Percentiles rank a stretch among this genome's conserved stretches.
Conservation (phyloP, 2,888 invertebrate genomes). For the Sminthurinus aureus region DNA sequence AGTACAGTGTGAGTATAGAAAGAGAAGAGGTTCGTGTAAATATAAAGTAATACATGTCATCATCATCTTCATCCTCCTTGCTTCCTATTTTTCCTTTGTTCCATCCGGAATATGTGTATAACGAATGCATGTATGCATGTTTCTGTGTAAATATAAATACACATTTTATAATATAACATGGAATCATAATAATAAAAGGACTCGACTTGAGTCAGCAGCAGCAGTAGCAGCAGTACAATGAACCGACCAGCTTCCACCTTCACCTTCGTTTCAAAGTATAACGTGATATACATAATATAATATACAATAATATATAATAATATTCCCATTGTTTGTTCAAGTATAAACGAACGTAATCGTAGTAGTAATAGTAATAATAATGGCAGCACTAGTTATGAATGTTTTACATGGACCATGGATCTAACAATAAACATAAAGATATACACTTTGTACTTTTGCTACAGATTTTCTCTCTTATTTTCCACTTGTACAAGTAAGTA, state of each 20-base stretch:
- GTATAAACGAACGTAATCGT: not conserved
- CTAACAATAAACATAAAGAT: no score
- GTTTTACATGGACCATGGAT: no score
- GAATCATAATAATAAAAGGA: conserved; percentile 38
- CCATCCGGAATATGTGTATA: conserved; percentile 39
- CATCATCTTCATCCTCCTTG: conserved; percentile 42
- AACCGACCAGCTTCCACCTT: conserved; percentile 36
- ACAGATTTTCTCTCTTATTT: no score
- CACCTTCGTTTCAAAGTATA: conserved; percentile 1
- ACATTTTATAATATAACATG: conserved; percentile 5
- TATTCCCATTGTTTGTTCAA: conserved; percentile 23
- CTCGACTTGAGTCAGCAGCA: conserved; percentile 29
- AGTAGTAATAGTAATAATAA: not conserved
- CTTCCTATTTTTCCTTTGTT: conserved; percentile 43
- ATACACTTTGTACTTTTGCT: no score
- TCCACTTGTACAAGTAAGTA: no score
- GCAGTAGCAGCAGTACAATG: conserved; percentile 28
- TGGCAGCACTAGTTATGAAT: no score
- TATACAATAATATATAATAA: no score
- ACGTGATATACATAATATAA: no score
- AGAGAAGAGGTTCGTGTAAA: not conserved
- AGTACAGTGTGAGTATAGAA: not conserved
- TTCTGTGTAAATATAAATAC: no score
- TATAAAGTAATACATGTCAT: conserved; percentile 24
- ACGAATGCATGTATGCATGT: conserved; percentile 19